Base-by-base conservation (phyloP, 2,113 vertebrate species). In the Hirundichthys speculiger region DNA sequence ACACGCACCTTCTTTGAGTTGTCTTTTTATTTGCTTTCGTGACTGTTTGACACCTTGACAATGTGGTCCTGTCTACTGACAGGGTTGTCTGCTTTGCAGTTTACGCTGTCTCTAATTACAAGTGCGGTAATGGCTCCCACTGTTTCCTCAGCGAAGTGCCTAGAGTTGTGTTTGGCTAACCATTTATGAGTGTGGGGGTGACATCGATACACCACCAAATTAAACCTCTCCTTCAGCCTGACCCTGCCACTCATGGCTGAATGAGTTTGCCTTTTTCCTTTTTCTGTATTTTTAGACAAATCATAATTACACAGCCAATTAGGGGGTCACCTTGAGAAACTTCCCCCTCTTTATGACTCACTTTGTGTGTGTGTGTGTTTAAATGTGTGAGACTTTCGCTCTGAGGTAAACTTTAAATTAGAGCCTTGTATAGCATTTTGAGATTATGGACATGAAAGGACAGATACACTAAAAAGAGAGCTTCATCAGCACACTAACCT, bases 241-340 rank as follows among this genome's bases (percentile, higher is more conserved):
- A 91, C 91, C 89, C 90, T 82, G 87, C 82, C 78, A 80, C 83
- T 84, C 87, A 75, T 6, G 64, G 80, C 56, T 70, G 71, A 86
- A 85, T 79, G 75, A 83, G 80, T 80, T 75, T 68, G 79, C 79
- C 71, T 80, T 82, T 73, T 8, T 64, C 55, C 40, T 69, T 47
- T 62, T 63, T 56, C 76, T 77, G 72, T 90, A 86, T 88, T 91
- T 88, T 82, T 83, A 83, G 79, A 84, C 59, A n/a, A 88, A 56
- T 90, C 79, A 82, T 92, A 92, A 91, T 91, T 91, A 88, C 62
- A 46, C 75, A 83, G 73, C 86, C 88, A 90, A 91, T 90, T 92
- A 87, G 66, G 66, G 79, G 85, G 90, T 92, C 89, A 92, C 90
- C 88, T 92, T 91, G 87, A 89, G 87, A 86, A 89, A 86, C 58